Conservation (phyloP, 1,140 invertebrate genomes). For the Schlechtendalia chinensis region DNA sequence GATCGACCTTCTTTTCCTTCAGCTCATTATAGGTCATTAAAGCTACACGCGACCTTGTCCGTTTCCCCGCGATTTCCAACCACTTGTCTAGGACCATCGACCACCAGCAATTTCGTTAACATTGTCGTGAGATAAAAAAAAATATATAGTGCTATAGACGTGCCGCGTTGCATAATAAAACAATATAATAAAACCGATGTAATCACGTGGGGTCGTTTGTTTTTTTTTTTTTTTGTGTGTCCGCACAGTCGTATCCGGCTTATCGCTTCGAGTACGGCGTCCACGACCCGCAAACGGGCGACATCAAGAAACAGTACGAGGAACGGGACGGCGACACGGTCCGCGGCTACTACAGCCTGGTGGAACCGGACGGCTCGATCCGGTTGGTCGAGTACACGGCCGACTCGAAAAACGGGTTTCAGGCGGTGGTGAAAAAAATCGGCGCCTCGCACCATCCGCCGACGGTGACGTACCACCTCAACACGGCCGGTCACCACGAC, state of each 20-base stretch:
- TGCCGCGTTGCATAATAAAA: too few species aligned
- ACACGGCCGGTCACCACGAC: background rate
- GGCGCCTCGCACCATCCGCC: slow-evolving; percentile 40
- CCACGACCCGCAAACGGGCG: slow-evolving; percentile 56
- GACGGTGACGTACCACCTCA: slow-evolving; percentile 28
- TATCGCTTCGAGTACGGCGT: slow-evolving; percentile 57
- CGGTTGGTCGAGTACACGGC: slow-evolving; percentile 55
- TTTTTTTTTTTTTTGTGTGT: background rate
- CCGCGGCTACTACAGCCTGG: slow-evolving; percentile 52
- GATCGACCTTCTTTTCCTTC: too few species aligned
- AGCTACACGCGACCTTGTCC: too few species aligned
- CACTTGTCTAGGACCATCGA: too few species aligned
- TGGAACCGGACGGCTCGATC: slow-evolving; percentile 54
- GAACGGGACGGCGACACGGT: slow-evolving; percentile 54
- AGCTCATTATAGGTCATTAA: too few species aligned
- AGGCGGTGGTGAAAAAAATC: slow-evolving; percentile 50
- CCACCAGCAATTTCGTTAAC: too few species aligned
- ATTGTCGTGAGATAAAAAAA: too few species aligned
- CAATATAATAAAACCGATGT: too few species aligned
- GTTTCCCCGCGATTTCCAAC: too few species aligned
- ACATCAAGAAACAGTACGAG: slow-evolving; percentile 56
- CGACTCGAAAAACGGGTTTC: slow-evolving; percentile 53
- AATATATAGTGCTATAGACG: too few species aligned
- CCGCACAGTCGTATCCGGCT: slow-evolving; percentile 52
- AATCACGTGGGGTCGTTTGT: too few species aligned